Evolutionary conservation across 2,113 vertebrate species (phyloP), one percentile per base, ranked within the genome.

Genomic region (Toxotes jaculatrix): DNA sequence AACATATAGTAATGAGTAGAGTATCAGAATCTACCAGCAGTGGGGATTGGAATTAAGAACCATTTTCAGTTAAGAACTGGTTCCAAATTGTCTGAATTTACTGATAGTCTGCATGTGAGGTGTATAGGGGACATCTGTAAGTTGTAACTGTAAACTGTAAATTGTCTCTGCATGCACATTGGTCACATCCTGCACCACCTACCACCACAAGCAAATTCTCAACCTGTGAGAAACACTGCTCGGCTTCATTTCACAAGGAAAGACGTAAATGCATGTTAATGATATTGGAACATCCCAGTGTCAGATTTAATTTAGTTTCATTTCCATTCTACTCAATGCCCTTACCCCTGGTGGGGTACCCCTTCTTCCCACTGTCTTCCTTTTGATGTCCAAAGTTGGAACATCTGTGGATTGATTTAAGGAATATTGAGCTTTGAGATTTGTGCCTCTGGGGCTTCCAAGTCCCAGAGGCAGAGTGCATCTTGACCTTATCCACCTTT

Each of bases 301-400:
- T 89, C 86, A 84, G 60, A 74, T 72, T 77, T 80, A 53, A 88
- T 94, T 87, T 81, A 21, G 40, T 81, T 86, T 92, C 19, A 88
- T 91, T 79, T 88, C 76, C 74, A 65, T 89, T 88, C 69, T 63
- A 66, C 86, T 90, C 79, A 89, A 86, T 76, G 76, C 49, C 66
- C 51, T 73, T 72, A 82, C 14, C 40, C 61, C 55, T 69, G 55
- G 17, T 69, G 42, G 16, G 66, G 2, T 40, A 34, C 17, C 49
- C 51, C 27, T 7, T 61, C 62, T n/a, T 16, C 17, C 47, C 16
- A 1, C 34, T 34, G 60, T 21, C 21, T 49, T 59, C 43, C 9
- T 43, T 27, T 31, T 34, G 7, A 73, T 11, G 6, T 10, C 31
- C 73, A 40, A 62, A 55, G 53, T 59, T 72, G 60, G 51, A 72